These are phyloP conservation scores for Australoheros facetus DNA, from an alignment of 2,797 vertebrate genomes.

Conservation along the genomic window DNA sequence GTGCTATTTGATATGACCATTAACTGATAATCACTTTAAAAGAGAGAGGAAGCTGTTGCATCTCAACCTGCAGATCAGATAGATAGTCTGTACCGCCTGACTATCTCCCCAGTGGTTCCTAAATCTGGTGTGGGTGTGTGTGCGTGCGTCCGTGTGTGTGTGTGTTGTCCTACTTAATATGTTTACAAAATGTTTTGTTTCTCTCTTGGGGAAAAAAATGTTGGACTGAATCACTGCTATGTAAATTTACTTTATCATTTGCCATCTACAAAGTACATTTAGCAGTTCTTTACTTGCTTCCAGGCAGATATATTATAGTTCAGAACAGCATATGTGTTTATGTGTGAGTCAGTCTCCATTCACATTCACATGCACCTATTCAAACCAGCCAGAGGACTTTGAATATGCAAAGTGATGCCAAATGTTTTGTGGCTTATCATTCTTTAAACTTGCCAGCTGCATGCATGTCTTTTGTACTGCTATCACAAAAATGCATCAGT, in stretches of 20 bases:
- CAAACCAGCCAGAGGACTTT: conserved; percentile 54
- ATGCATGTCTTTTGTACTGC: conserved; percentile 17
- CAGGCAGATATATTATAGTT: conserved; percentile 33
- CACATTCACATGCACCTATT: conserved; percentile 29
- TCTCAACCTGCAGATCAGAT: conserved; percentile 46
- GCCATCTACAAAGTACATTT: conserved; percentile 8
- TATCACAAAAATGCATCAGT: conserved; percentile 24
- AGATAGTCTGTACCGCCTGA: conserved; percentile 21
- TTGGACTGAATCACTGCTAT: conserved; percentile 9
- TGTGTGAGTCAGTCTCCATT: conserved; percentile 7
- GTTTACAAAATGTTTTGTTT: conserved; percentile 41
- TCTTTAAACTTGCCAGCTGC: conserved; percentile 21
- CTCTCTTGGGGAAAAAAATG: conserved; percentile 19
- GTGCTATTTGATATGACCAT: conserved; percentile 66
- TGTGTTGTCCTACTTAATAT: conserved; percentile 24
- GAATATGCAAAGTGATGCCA: conserved; percentile 66
- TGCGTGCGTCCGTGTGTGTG: conserved; percentile 2
- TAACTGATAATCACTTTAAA: conserved; percentile 63
- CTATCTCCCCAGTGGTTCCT: conserved; percentile 1
- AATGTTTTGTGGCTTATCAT: conserved; percentile 61
- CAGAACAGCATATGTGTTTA: background rate
- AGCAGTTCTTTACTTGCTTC: conserved; percentile 11
- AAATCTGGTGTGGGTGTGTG: background rate
- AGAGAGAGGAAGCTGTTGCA: conserved; percentile 10
- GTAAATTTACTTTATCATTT: background rate